Evolutionary conservation across 2,888 invertebrate genomes (phyloP).

Genomic region (Oxyteleia sp.): DNA sequence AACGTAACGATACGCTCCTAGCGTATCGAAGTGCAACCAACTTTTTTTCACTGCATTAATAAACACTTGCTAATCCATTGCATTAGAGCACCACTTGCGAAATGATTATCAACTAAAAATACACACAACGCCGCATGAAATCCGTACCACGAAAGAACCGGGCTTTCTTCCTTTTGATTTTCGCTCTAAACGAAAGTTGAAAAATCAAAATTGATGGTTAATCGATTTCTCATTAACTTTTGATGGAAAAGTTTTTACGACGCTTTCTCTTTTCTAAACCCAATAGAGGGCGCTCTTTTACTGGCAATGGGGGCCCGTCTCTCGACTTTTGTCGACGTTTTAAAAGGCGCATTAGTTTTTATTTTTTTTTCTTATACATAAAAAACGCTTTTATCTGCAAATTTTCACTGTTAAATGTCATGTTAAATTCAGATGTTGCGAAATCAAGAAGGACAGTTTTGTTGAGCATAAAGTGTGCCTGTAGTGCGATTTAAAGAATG

Average conservation of each 20-base stretch:
- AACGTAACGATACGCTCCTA: background rate
- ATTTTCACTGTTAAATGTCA: background rate
- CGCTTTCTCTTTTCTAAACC: background rate
- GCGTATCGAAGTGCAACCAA: constrained; percentile 1
- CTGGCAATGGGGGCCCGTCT: no score
- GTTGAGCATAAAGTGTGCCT: no score
- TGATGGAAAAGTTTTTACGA: constrained; percentile 15
- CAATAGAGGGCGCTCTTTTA: background rate
- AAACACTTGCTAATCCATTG: background rate
- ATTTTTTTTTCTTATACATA: background rate
- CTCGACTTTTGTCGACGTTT: background rate
- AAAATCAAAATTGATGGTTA: constrained; percentile 31
- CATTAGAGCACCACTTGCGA: background rate
- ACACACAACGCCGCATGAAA: background rate
- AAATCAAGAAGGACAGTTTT: no score
- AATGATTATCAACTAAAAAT: background rate
- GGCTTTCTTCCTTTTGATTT: background rate
- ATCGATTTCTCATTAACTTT: constrained; percentile 13
- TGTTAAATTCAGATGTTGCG: no score
- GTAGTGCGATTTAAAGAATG: no score
- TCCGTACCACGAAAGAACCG: background rate
- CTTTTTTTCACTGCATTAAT: constrained; percentile 3
- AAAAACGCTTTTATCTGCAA: background rate
- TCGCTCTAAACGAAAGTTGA: background rate
- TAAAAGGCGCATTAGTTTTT: background rate